Base-by-base conservation (phyloP, 2,888 invertebrate species). In the Microplitis deprimator region DNA sequence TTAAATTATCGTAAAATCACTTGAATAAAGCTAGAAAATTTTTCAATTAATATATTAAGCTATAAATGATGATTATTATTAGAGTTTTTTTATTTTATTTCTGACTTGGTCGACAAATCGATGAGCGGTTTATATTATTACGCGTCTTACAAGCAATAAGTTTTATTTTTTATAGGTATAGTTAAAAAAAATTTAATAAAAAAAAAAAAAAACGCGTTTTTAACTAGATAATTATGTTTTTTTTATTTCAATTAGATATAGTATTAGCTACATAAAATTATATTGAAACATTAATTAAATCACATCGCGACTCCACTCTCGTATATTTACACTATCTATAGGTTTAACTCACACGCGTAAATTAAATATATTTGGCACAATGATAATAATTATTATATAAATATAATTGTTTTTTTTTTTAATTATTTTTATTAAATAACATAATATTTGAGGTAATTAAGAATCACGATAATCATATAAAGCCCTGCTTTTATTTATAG, bases 21-120 rank as follows among this genome's bases (percentile, higher is more conserved):
- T 29, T 29, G 29, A 29, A 29, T 29, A 29, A 29, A 29, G 3
- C 3, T 29, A 29, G 29, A 17, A 59, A 64, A 69, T 62, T 38
- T 16, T 38, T 6, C 6, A n/a, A 39, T 20, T 0, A 68, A 6
- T 17, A 16, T 16, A 39, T 8, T 8, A 5, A 39, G 7, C 7
- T 17, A 69, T 69, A 10, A 59, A 10, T 40, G 10, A 50, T 50
- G 29, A 40, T n/a, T 10, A 40, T 16, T 68, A 68, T n/a, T 10
- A 50, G 41, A 10, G 1, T 50, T 50, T 20, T 70, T 50, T 29
- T n/a, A 60, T 59, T 60, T 59, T 38, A 40, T 73, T 60, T 72
- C 67, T 20, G 60, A 39, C 13, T 67, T 65, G 16, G 73, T 72
- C 68, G 72, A 77, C 72, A 68, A 40, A 77, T 77, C 68, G 73